A percentile compares a stretch with the other conserved stretches of the same genome.
Evolutionary conservation across 2,888 invertebrate genomes (phyloP).

Genomic region (Orchesella flavescens): DNA sequence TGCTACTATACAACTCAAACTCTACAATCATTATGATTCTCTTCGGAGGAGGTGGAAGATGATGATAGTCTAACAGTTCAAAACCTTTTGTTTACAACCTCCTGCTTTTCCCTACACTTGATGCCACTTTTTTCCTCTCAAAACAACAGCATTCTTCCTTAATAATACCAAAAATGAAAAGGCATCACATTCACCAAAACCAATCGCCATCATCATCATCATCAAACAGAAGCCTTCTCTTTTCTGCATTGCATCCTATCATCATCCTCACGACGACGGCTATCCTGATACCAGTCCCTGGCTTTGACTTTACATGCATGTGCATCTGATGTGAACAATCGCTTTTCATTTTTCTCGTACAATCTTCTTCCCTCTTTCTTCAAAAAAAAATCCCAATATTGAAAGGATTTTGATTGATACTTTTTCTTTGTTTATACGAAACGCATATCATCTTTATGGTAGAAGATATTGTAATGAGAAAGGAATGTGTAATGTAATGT

Average conservation of each 20-base stretch:
- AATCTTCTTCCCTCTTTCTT: no score
- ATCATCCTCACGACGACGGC: no score
- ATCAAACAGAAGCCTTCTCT: neutral
- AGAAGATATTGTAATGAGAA: neutral
- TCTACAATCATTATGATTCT: neutral
- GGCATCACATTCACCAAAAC: no score
- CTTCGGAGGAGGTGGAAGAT: neutral
- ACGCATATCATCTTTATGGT: neutral
- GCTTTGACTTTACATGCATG: no score
- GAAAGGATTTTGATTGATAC: constrained; percentile 34
- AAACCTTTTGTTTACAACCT: no score
- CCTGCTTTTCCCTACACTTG: no score
- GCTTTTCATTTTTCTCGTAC: neutral
- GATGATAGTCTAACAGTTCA: neutral
- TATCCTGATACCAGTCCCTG: no score
- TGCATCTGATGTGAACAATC: neutral
- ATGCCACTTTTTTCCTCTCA: neutral
- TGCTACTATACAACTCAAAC: neutral
- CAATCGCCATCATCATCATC: neutral
- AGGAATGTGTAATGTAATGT: constrained; percentile 3
- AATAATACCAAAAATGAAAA: constrained; percentile 9
- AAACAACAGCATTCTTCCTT: constrained; percentile 9
- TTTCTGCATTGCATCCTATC: no score
- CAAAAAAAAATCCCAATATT: neutral
- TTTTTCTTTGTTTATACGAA: constrained; percentile 9